A percentile compares a stretch with the other conserved stretches of the same genome.
phyloP scores from a whole-genome alignment of 2,888 invertebrate genomes.

The Oxycera nigricornis region DNA sequence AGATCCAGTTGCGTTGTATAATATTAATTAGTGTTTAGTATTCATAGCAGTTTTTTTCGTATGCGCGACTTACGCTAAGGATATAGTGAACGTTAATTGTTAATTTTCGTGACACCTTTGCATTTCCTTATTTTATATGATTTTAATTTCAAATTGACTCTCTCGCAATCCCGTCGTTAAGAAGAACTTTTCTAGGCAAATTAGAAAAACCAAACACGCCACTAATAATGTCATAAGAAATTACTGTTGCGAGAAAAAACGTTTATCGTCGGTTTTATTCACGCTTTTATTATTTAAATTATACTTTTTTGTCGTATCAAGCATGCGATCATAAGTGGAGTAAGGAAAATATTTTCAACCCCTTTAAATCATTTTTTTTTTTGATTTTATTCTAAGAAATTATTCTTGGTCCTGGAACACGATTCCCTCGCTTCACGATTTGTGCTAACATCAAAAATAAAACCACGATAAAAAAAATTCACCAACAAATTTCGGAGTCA shows the following conservation, averaged over 20 bases:
- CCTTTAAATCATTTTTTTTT: background rate
- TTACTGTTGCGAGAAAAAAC: too few relatives aligned
- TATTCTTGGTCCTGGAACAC: too few relatives aligned
- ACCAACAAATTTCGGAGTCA: too few relatives aligned
- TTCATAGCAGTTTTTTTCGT: background rate
- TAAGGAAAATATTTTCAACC: background rate
- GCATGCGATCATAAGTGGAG: conserved; percentile 1
- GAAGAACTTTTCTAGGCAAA: too few relatives aligned
- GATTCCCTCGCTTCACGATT: too few relatives aligned
- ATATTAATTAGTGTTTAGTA: conserved; percentile 22
- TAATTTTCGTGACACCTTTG: conserved; percentile 31
- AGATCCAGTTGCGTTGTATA: background rate
- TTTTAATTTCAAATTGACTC: too few relatives aligned
- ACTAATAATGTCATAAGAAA: too few relatives aligned
- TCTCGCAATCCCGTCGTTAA: too few relatives aligned
- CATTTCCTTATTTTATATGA: conserved; percentile 30
- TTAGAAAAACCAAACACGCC: too few relatives aligned
- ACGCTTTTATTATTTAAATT: conserved; percentile 14
- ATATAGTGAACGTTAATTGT: background rate
- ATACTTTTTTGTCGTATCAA: background rate
- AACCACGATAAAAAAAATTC: too few relatives aligned
- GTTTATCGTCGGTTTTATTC: background rate
- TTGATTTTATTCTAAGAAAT: background rate
- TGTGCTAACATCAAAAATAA: too few relatives aligned
- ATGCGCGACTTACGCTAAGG: background rate